These are phyloP conservation scores for Corythornis vintsioides DNA, from an alignment of 2,113 vertebrate genomes.

Conservation along the genomic window DNA sequence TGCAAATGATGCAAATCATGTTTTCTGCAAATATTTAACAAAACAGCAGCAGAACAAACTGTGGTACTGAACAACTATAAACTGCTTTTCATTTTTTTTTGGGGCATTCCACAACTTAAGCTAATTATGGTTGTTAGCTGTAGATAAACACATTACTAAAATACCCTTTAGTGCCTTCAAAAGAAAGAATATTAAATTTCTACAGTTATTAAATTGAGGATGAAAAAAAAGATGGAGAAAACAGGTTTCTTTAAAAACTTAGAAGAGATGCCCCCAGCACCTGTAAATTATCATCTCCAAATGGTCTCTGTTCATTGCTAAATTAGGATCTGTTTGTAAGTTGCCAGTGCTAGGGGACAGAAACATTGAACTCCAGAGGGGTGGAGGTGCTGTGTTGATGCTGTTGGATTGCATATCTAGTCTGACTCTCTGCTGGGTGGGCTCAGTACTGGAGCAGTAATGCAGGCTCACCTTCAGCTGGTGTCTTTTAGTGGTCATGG, in stretches of 20 bases:
- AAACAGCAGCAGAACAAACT: constrained; percentile 60
- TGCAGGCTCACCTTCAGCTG: too few species aligned
- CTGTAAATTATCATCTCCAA: constrained; percentile 24
- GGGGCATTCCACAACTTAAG: constrained; percentile 59
- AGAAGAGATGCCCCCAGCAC: not conserved
- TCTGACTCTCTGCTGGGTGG: too few species aligned
- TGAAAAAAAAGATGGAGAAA: constrained; percentile 42
- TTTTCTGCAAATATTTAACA: constrained; percentile 76
- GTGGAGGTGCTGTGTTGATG: too few species aligned
- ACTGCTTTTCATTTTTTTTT: constrained; percentile 66
- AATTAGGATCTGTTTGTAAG: too few species aligned
- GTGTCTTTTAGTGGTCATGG: too few species aligned
- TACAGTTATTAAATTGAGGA: constrained; percentile 30
- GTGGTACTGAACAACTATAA: constrained; percentile 47
- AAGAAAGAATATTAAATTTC: constrained; percentile 40
- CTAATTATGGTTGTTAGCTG: constrained; percentile 71
- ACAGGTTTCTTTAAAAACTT: constrained; percentile 38
- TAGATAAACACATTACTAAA: constrained; percentile 66
- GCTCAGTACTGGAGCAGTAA: too few species aligned
- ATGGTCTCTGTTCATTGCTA: not conserved
- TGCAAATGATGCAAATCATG: constrained; percentile 70
- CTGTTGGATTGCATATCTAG: too few species aligned
- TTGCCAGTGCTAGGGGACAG: too few species aligned
- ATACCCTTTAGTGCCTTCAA: constrained; percentile 50
- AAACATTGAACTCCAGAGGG: too few species aligned